Evolutionary conservation across 2,113 vertebrate species (phyloP), one percentile per base, ranked within the genome.

Genomic region (Indri indri): DNA sequence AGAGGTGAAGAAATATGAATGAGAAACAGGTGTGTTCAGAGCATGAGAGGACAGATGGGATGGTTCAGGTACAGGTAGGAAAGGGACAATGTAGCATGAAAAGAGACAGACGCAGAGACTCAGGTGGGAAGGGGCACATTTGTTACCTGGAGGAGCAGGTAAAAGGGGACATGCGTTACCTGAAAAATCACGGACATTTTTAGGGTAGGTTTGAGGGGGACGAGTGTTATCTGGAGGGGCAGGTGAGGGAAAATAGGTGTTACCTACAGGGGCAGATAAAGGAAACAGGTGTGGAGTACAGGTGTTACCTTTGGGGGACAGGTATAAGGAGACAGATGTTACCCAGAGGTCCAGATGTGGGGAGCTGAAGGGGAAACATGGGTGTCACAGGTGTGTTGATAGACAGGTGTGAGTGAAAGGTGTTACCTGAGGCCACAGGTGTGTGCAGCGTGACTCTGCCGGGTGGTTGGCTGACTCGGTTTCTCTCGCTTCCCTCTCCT

Each of bases 361-460:
- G 45, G 8, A 59, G n/a, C 30, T 12, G 23, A 73, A 74, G 83
- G 22, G 83, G 17, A 23, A 37, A n/a, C 32, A 6, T 2, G 6
- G 34, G 27, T 17, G 70, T 42, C 88, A 66, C 71, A 94, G 90
- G 91, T 94, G 65, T 77, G 52, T 23, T 54, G 88, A 50, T 0
- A 73, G 45, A 57, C 57, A 94, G 79, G 92, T 93, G 65, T 45
- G 68, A 40, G 32, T 45, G 81, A 45, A 79, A 76, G 82, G 82
- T 73, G 77, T 92, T 90, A 96, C 97, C 97, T 97, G 95, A 68
- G 93, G 54, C 82, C 89, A 93, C 91, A 96, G 97, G 98, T 96
- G 89, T 40, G 88, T 30, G 80, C n/a, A 20, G 25, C 12, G 0
- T 6, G 61, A 63, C 52, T 79, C n/a, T 81, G 27, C 17, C 3